A percentile compares a stretch with the other conserved stretches of the same genome.
Conservation (phyloP, 2,797 vertebrate species). For the Danio albolineatus region DNA sequence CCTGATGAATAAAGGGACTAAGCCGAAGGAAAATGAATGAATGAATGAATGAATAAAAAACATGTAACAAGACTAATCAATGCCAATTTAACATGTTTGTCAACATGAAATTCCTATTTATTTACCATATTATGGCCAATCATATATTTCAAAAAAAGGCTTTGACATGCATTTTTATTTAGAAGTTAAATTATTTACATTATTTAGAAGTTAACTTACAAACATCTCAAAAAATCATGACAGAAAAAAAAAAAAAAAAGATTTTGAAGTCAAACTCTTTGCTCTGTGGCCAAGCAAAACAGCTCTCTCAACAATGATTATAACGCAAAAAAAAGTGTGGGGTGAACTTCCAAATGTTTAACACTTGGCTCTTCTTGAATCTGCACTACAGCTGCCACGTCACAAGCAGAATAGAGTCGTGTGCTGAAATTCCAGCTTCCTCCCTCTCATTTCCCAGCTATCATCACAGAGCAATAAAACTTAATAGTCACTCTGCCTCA, state of each 20-base stretch:
- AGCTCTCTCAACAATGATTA: neutral
- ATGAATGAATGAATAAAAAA: no score
- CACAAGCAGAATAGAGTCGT: neutral
- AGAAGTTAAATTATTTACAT: neutral
- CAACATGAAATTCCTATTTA: neutral
- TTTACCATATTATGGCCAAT: no score
- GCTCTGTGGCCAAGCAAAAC: neutral
- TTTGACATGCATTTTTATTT: neutral
- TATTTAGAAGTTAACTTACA: no score
- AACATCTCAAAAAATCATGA: neutral
- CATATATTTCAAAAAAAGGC: neutral
- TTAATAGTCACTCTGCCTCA: constrained; percentile 65
- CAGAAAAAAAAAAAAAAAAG: neutral
- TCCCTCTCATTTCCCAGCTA: constrained; percentile 53
- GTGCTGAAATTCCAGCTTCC: constrained; percentile 42
- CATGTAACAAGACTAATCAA: neutral
- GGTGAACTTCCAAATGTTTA: neutral
- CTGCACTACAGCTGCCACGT: constrained; percentile 13
- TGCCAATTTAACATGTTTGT: no score
- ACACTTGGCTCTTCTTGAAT: neutral
- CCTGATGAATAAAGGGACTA: no score
- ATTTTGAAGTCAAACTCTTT: neutral
- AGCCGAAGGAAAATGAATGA: no score
- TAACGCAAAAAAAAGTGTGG: neutral
- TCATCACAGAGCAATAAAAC: constrained; percentile 71